Conservation (phyloP, 2,888 invertebrate species). For the Horisme vitalbata region DNA sequence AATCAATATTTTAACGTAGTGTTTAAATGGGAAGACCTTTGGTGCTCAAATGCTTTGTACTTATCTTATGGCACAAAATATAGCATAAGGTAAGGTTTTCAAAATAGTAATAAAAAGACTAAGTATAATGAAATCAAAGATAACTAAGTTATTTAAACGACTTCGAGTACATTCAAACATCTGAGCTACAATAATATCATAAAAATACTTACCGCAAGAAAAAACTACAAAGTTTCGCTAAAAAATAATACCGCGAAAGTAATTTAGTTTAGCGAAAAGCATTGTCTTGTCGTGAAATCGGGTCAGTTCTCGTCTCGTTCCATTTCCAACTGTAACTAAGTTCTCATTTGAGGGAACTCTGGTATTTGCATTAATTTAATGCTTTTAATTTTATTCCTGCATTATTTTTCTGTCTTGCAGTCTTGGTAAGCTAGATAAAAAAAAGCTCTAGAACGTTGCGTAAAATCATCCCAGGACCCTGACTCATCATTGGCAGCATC, state of each 20-base stretch:
- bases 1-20: too few species aligned
- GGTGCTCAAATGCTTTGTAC: too few species aligned
- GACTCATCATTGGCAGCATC: too few species aligned
- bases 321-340: conserved; percentile 35
- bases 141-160: too few species aligned
- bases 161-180: too few species aligned
- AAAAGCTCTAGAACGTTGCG: too few species aligned
- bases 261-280: conserved; percentile 57
- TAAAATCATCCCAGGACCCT: too few species aligned
- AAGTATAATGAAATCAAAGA: too few species aligned
- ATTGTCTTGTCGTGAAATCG: conserved; percentile 52
- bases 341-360: conserved; percentile 41
- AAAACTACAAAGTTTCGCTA: conserved; percentile 7
- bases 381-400: conserved; percentile 6
- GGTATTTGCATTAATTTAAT: conserved; percentile 24
- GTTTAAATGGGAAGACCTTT: too few species aligned
- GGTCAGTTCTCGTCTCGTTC: conserved; percentile 50
- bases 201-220: neutral
- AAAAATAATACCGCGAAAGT: conserved; percentile 40
- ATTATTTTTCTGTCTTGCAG: neutral
- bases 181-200: neutral
- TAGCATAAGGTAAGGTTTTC: too few species aligned
- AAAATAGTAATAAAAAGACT: too few species aligned
- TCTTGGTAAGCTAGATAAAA: neutral
- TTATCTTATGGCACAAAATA: too few species aligned